phyloP scores from a whole-genome alignment of 2,888 invertebrate species.

The Cataglyphis altisquamis region DNA sequence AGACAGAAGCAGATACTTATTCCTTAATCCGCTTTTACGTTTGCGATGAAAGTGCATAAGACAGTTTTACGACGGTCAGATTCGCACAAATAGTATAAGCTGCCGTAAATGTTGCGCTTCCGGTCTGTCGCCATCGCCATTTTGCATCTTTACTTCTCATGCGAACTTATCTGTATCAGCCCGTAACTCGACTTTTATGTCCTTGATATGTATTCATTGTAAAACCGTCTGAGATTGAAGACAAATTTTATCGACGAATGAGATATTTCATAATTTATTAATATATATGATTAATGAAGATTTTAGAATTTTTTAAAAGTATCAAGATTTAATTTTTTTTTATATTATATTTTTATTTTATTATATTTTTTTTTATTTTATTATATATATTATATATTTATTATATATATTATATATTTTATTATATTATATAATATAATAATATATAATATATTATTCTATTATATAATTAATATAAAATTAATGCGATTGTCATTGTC shows the following conservation, averaged over 20 bases:
- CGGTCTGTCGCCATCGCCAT: conserved; percentile 5
- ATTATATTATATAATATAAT: no score
- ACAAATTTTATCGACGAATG: not conserved
- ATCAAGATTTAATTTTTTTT: not conserved
- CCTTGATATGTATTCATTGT: not conserved
- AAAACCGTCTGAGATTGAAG: not conserved
- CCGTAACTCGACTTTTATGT: conserved; percentile 22
- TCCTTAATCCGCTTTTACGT: conserved; percentile 67
- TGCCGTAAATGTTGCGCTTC: conserved; percentile 52
- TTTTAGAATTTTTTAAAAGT: not conserved
- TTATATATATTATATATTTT: no score
- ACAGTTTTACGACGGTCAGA: conserved; percentile 67
- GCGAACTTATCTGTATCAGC: conserved; percentile 1
- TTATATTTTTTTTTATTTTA: no score
- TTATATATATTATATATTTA: not conserved
- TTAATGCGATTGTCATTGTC: not conserved
- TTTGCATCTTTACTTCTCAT: not conserved
- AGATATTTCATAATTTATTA: conserved; percentile 1
- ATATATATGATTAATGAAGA: not conserved
- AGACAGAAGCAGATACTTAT: conserved; percentile 6
- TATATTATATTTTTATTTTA: no score
- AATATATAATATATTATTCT: no score
- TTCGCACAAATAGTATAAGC: conserved; percentile 55
- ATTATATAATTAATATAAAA: conserved; percentile 10
- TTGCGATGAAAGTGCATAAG: conserved; percentile 62